These are phyloP conservation scores for Megaustenia siamemsis DNA, from an alignment of 2,888 invertebrate genomes.

Conservation along the genomic window DNA sequence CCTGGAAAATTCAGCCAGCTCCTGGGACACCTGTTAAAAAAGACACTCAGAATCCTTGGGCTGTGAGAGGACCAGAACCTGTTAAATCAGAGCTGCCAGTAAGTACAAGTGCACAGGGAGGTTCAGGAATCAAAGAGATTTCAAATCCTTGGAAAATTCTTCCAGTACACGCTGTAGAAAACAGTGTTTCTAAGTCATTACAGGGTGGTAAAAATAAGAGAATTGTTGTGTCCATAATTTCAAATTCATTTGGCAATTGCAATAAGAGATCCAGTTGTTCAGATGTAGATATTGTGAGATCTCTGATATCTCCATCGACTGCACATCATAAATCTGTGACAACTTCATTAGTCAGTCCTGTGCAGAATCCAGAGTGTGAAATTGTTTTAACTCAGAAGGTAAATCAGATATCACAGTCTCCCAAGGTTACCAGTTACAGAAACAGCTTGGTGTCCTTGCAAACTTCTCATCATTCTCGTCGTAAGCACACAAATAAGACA, in stretches of 20 bases:
- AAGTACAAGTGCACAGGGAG: constrained; percentile 5
- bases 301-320: background rate
- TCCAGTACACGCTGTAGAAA: background rate
- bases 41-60: background rate
- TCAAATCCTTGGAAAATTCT: constrained; percentile 16
- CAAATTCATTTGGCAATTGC: background rate
- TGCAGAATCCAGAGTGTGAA: background rate
- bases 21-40: background rate
- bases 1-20: constrained; percentile 21
- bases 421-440: background rate
- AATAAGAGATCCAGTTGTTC: background rate
- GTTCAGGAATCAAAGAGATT: background rate
- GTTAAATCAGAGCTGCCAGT: constrained; percentile 5
- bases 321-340: background rate
- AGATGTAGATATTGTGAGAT: background rate
- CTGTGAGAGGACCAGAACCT: constrained; percentile 5
- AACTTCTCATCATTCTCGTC: too few relatives aligned
- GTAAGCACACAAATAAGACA: too few relatives aligned
- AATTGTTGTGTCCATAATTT: background rate
- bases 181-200: background rate
- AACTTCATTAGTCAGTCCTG: background rate
- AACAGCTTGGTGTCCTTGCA: too few relatives aligned
- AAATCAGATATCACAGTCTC: background rate
- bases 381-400: background rate
- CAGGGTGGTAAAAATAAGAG: background rate